Percentiles rank a stretch among this genome's conserved stretches.
Evolutionary conservation across 2,797 vertebrate genomes (phyloP).

Genomic region (Cuniculus paca): DNA sequence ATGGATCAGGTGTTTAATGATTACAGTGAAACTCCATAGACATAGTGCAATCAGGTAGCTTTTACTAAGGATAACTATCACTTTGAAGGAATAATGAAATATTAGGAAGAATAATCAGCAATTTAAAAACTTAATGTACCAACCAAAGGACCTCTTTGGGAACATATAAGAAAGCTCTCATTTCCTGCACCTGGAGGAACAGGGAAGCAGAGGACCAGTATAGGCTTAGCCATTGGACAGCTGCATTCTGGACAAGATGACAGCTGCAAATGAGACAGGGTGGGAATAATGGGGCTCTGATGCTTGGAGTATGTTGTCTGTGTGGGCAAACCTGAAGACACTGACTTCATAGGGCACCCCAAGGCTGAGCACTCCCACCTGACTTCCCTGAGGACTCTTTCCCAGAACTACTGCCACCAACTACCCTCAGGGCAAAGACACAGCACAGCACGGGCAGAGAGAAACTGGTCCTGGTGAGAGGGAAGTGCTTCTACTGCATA

Average conservation of each 20-base stretch:
- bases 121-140: background rate
- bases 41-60: background rate
- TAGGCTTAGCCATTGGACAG: background rate
- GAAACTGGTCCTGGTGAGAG: background rate
- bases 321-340: background rate
- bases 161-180: background rate
- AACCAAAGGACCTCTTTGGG: background rate
- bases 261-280: background rate
- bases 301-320: background rate
- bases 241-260: background rate
- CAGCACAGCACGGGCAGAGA: background rate
- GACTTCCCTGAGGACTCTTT: background rate
- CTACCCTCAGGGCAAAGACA: background rate
- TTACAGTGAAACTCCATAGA: background rate
- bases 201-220: background rate
- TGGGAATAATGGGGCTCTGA: background rate
- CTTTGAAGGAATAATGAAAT: background rate
- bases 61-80: background rate
- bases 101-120: constrained; percentile 10
- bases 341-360: background rate
- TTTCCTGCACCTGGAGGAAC: background rate
- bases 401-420: background rate
- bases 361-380: background rate
- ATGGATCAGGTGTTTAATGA: background rate
- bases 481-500: background rate